A percentile compares a stretch with the other conserved stretches of the same genome.
These are phyloP conservation scores for Thripadectes ignobilis DNA, from an alignment of 2,797 vertebrate genomes.

Conservation along the genomic window DNA sequence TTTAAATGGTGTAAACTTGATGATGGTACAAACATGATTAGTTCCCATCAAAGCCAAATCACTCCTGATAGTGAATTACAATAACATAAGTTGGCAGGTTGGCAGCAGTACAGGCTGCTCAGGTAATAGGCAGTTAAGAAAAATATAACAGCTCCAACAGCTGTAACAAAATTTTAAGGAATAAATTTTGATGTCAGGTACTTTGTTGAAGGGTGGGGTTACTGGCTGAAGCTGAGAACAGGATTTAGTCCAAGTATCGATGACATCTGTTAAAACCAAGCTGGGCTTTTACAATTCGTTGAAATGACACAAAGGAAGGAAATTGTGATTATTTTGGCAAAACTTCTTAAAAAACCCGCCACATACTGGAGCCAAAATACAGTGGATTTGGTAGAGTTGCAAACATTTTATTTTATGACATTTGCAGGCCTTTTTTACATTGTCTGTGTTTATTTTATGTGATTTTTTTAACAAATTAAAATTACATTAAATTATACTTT, in stretches of 20 bases:
- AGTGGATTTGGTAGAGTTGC: background rate
- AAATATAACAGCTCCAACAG: background rate
- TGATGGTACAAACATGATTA: slow-evolving; percentile 56
- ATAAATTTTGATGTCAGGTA: background rate
- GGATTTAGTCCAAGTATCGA: background rate
- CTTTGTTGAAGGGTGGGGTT: background rate
- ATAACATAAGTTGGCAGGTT: background rate
- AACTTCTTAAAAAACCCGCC: background rate
- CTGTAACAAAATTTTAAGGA: background rate
- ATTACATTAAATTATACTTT: background rate
- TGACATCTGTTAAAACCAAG: slow-evolving; percentile 24
- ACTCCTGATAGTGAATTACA: slow-evolving; percentile 27
- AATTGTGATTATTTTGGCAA: slow-evolving; percentile 57
- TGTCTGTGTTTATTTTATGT: slow-evolving; percentile 21
- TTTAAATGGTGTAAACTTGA: slow-evolving; percentile 46
- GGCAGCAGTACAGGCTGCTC: background rate
- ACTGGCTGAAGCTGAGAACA: background rate
- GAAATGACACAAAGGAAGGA: slow-evolving; percentile 31
- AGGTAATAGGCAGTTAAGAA: background rate
- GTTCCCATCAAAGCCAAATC: slow-evolving; percentile 49
- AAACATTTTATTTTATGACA: slow-evolving; percentile 17
- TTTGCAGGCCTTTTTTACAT: background rate
- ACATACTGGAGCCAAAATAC: background rate
- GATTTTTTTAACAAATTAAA: background rate
- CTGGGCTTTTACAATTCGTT: background rate